Evolutionary conservation across 1,140 invertebrate genomes (phyloP), one percentile per base, ranked within the genome.

Genomic region (Zaprionus davidi): DNA sequence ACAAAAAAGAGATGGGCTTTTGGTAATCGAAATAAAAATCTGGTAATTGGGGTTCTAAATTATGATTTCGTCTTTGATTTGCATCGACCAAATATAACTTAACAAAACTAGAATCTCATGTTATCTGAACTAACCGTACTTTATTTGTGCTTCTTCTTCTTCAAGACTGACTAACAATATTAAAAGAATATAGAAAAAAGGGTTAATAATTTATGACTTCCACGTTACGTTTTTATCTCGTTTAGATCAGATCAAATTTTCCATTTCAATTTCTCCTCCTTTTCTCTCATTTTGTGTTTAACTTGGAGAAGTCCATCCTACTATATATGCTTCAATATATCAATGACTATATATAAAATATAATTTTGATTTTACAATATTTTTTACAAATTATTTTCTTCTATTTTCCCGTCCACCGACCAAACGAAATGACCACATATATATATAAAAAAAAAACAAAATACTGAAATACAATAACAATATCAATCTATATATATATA

Each of bases 321-420:
- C 46, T 17, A 63, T 63, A 64, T 71, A 46, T 34, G 31, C 68
- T 56, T 31, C 28, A 58, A 72, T 58, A 66, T 59, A 58, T 69
- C 7, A 60, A 60, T 11, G n/a, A 49, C 46, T 60, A 66, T n/a
- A 75, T 36, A 63, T 64, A 66, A 63, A 71, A 71, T 76, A 57
- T 44, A 66, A 60, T 76, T 76, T 72, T 76, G 64, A 69, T 78
- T 82, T 75, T 71, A 78, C 71, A 77, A 84, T 72, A 79, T 78
- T 78, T 78, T 81, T 81, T 72, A 78, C 74, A 24, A 82, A 73
- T 79, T 82, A 67, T 82, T 84, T 82, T 82, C 81, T 82, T 84
- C 81, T 84, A 84, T 82, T 80, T 78, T 77, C 65, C 71, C 77
- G 78, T 71, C 74, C 67, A 78, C 58, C 62, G 55, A 74, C 62